phyloP scores from a whole-genome alignment of 37 sponge, comb jelly and placozoan genomes.

The Axinella damicornis region DNA sequence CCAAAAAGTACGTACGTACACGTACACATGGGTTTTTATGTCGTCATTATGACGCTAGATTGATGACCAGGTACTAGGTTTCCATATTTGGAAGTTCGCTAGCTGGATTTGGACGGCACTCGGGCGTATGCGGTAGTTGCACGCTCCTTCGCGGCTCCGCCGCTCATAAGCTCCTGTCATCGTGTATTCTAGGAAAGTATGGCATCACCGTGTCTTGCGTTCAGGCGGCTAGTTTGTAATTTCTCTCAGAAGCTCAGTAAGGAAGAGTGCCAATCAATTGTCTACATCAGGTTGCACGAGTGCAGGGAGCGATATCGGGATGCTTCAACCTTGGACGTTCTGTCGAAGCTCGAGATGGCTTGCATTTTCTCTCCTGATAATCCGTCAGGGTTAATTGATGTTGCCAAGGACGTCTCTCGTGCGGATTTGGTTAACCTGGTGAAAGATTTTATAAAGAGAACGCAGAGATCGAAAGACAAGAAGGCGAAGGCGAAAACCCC shows the following conservation, averaged over 20 bases:
- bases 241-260: constrained; percentile 16
- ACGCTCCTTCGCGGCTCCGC: too few species aligned
- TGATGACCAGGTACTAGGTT: too few species aligned
- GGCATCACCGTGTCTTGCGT: constrained; percentile 3
- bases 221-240: constrained; percentile 24
- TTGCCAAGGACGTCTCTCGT: constrained; percentile 41
- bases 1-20: too few species aligned
- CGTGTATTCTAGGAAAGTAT: too few species aligned
- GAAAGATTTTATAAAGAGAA: constrained; percentile 36
- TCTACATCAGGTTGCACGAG: constrained; percentile 19
- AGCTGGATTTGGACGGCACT: too few species aligned
- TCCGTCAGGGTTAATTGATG: constrained; percentile 35
- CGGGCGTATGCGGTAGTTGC: too few species aligned
- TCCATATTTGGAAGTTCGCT: too few species aligned
- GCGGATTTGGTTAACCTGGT: constrained; percentile 26
- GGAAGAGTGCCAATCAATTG: constrained; percentile 9
- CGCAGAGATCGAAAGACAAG: background rate
- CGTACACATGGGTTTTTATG: too few species aligned
- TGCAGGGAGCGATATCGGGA: constrained; percentile 6
- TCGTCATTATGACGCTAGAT: too few species aligned
- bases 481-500: background rate
- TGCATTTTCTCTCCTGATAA: constrained; percentile 19
- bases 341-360: constrained; percentile 36
- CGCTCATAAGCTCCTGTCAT: too few species aligned
- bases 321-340: background rate